A percentile compares a stretch with the other conserved stretches of the same genome.
phyloP scores from a whole-genome alignment of 2,797 vertebrate genomes.

The Molossus alvarezi region DNA sequence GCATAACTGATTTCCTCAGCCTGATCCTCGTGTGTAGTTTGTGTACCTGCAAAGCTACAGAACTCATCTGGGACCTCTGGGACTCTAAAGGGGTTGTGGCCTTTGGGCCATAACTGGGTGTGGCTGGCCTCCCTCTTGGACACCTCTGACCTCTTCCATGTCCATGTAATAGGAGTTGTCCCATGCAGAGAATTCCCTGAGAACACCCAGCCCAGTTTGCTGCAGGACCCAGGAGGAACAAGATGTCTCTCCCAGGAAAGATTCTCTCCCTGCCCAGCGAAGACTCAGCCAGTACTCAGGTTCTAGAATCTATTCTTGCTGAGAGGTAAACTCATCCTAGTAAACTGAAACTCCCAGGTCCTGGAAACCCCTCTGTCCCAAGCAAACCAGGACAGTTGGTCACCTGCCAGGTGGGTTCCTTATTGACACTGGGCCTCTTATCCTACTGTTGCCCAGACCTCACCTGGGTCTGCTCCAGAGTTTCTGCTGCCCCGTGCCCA shows the following conservation, averaged over 20 bases:
- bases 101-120: background rate
- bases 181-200: background rate
- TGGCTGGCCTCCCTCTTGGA: background rate
- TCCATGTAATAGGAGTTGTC: background rate
- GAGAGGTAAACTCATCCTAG: slow-evolving; percentile 26
- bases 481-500: background rate
- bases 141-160: slow-evolving; percentile 15
- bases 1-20: background rate
- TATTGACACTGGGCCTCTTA: slow-evolving; percentile 64
- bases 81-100: background rate
- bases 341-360: slow-evolving; percentile 53
- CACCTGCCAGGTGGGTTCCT: background rate
- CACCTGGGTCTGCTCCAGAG: background rate
- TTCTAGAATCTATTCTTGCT: background rate
- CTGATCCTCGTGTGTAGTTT: background rate
- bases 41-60: background rate
- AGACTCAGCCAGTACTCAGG: background rate
- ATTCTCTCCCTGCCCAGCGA: slow-evolving; percentile 9
- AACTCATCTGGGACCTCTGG: background rate
- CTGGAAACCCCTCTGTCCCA: slow-evolving; percentile 12
- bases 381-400: slow-evolving; percentile 30
- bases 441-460: background rate
- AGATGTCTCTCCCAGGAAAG: slow-evolving; percentile 29
- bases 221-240: background rate
- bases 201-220: background rate